Conservation (phyloP, 2,113 vertebrate genomes). For the Ochotona princeps region DNA sequence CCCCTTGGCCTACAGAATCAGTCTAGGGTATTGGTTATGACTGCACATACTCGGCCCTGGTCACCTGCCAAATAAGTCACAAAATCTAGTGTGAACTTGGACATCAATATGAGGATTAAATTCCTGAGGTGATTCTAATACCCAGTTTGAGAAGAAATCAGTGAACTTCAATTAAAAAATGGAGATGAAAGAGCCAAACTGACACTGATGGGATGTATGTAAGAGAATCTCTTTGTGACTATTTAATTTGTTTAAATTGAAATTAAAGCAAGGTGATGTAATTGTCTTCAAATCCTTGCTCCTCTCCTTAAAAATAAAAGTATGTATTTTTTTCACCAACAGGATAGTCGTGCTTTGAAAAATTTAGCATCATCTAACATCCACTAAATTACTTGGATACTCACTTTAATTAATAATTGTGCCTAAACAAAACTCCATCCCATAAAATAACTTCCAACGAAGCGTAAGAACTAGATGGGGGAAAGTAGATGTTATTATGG, state of each 20-base stretch:
- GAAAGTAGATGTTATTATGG: slow-evolving; percentile 15
- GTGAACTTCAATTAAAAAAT: background rate
- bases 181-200: fast-evolving
- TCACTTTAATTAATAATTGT: slow-evolving; percentile 52
- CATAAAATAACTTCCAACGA: slow-evolving; percentile 65
- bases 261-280: background rate
- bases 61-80: no score
- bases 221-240: background rate
- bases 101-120: background rate
- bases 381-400: slow-evolving; percentile 52
- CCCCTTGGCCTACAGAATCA: background rate
- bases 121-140: background rate
- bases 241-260: background rate
- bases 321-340: slow-evolving; percentile 50
- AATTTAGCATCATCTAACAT: slow-evolving; percentile 45
- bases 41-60: fast-evolving
- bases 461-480: slow-evolving; percentile 51
- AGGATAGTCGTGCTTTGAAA: slow-evolving; percentile 30
- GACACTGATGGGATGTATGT: background rate
- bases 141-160: background rate
- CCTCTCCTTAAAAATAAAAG: slow-evolving; percentile 5
- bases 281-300: background rate
- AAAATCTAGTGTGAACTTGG: fast-evolving
- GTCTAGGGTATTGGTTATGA: background rate
- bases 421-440: slow-evolving; percentile 58